A percentile compares a stretch with the other conserved stretches of the same genome.
phyloP scores from a whole-genome alignment of 2,888 invertebrate genomes.

The Cistogaster globosa region DNA sequence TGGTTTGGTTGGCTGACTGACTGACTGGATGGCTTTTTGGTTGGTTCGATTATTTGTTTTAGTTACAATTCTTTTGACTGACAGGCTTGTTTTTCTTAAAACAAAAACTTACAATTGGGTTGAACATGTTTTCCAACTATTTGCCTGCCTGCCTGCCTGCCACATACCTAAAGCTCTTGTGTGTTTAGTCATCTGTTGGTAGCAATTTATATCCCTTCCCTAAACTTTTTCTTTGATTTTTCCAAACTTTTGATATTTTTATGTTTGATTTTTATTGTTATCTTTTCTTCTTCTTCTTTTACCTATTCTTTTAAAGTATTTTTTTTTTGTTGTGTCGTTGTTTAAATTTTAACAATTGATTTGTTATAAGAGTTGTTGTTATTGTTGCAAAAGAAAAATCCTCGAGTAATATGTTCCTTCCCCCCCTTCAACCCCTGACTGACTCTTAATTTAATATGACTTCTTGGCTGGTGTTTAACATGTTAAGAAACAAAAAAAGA shows the following conservation, averaged over 20 bases:
- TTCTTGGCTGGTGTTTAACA: slow-evolving; percentile 17
- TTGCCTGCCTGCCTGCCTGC: too few relatives aligned
- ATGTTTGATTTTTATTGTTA: slow-evolving; percentile 39
- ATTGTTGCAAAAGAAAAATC: slow-evolving; percentile 12
- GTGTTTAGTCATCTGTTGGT: slow-evolving; percentile 14
- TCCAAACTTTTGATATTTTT: slow-evolving; percentile 48
- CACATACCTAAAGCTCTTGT: too few relatives aligned
- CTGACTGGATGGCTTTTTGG: slow-evolving; percentile 25
- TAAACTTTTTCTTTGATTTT: slow-evolving; percentile 6
- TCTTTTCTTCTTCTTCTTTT: background rate
- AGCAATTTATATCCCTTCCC: slow-evolving; percentile 13
- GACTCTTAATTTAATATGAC: background rate
- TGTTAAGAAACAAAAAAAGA: slow-evolving; percentile 1
- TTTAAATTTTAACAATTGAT: slow-evolving; percentile 64
- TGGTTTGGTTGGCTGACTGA: background rate
- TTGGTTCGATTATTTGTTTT: slow-evolving; percentile 23
- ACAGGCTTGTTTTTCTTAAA: slow-evolving; percentile 59
- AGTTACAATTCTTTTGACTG: slow-evolving; percentile 61
- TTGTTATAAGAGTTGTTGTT: slow-evolving; percentile 57
- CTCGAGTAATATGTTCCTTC: slow-evolving; percentile 9
- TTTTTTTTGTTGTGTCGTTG: slow-evolving; percentile 31
- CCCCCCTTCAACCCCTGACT: background rate
- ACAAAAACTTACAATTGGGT: slow-evolving; percentile 22
- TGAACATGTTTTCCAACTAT: slow-evolving; percentile 41
- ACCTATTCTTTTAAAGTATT: background rate